Percentiles rank a stretch among this genome's conserved stretches.
Evolutionary conservation across 2,888 invertebrate species (phyloP).

Genomic region (Entomobrya multifasciata): DNA sequence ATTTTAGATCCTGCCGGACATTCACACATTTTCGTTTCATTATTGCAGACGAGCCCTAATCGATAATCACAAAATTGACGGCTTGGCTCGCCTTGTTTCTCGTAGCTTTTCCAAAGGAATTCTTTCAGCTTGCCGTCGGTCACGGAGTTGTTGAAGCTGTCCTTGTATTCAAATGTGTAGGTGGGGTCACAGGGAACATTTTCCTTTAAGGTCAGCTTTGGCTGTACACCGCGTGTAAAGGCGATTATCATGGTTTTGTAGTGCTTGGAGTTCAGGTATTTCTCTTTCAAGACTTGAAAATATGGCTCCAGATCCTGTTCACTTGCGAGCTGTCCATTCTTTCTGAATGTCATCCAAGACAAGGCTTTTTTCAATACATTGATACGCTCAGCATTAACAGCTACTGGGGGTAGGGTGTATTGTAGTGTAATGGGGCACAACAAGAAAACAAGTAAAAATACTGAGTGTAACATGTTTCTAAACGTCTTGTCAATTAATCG

Average conservation of each 20-base stretch:
- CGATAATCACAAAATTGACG: background rate
- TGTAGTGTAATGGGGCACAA: too few species aligned
- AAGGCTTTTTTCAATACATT: background rate
- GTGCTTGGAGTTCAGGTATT: background rate
- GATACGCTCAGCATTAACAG: background rate
- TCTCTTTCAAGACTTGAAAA: background rate
- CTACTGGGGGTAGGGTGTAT: too few species aligned
- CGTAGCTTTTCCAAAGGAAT: background rate
- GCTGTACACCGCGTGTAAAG: background rate
- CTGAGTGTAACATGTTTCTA: too few species aligned
- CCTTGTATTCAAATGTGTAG: background rate
- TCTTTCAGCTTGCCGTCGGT: too few species aligned
- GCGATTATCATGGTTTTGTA: background rate
- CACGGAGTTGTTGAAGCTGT: background rate
- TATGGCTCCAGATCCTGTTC: background rate
- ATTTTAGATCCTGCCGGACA: background rate
- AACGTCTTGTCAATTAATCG: too few species aligned
- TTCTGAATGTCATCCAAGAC: background rate
- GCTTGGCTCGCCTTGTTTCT: background rate
- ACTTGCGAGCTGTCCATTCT: background rate
- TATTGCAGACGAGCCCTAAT: background rate
- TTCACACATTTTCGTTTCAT: background rate
- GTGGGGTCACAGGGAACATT: background rate
- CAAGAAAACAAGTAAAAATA: too few species aligned
- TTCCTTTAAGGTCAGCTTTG: background rate